Evolutionary conservation across 2,888 invertebrate genomes (phyloP), one percentile per base, ranked within the genome.

Genomic region (Sceliomorpha sp.): DNA sequence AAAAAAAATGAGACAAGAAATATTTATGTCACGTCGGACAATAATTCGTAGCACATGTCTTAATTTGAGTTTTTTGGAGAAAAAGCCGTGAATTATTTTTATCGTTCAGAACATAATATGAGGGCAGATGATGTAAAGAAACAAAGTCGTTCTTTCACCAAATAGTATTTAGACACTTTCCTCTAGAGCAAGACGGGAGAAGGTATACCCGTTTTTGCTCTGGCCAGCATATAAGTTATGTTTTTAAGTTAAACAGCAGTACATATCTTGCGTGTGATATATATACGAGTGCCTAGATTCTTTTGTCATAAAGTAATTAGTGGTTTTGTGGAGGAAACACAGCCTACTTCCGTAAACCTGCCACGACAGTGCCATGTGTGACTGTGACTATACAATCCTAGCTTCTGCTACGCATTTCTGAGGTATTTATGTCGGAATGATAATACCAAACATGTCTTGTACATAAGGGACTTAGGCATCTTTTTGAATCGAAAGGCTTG

Each of bases 371-470:
- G 87, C 84, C 84, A 86, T 83, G 86, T 82, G 86, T 85, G 86
- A 86, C 86, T 84, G 80, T 84, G 85, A 87, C 85, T 85, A 86
- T 87, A 85, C 85, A 86, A 86, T 85, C 86, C 85, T 86, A 87
- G 81, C 87, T 87, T 87, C 87, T 84, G 85, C 87, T 83, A 86
- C 86, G 83, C 85, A 87, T 84, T 85, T 84, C 80, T 83, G 87
- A 87, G 87, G 87, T 87, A 87, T 87, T 87, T 87, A 87, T 87
- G 77, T 84, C 83, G 86, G 87, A 87, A 87, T 87, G 87, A 87
- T 87, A 80, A 86, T 85, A 84, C 83, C 86, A 83, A 85, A 85
- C 80, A 82, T 84, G 83, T 79, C 81, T 82, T 81, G 79, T 79
- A 82, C 76, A 76, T 81, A 78, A 72, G 74, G 47, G 45, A 60